Conservation (phyloP, 2,113 vertebrate genomes). For the Parus major region DNA sequence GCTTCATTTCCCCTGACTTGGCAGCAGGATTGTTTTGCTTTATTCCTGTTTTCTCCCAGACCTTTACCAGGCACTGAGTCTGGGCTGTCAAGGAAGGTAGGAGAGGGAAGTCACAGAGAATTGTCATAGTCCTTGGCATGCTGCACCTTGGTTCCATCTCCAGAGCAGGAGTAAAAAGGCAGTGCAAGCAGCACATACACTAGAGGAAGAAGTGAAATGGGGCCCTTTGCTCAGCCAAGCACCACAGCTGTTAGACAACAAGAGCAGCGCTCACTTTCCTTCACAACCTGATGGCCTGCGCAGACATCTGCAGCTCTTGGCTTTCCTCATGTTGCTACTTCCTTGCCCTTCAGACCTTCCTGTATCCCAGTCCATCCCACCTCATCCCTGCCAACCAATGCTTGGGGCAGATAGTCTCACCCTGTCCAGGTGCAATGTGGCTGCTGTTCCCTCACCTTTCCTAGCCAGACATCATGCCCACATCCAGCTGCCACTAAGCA, state of each 20-base stretch:
- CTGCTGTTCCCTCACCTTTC: background rate
- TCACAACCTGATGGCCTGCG: background rate
- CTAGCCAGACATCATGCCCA: background rate
- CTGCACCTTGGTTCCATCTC: background rate
- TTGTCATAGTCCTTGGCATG: background rate
- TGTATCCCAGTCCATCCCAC: background rate
- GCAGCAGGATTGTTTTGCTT: background rate
- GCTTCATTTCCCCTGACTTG: background rate
- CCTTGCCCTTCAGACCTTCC: background rate
- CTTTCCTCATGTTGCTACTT: background rate
- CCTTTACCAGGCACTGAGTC: background rate
- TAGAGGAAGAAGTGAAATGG: rapidly evolving
- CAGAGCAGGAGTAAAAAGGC: background rate
- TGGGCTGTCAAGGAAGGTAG: background rate
- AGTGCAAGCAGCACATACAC: rapidly evolving
- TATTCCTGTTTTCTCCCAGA: background rate
- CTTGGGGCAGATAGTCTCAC: background rate
- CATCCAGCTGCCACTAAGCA: background rate
- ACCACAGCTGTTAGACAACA: background rate
- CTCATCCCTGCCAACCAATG: background rate
- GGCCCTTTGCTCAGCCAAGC: background rate
- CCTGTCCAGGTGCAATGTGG: background rate
- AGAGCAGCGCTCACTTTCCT: background rate
- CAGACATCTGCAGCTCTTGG: background rate
- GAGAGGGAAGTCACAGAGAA: background rate